Percentiles rank a stretch among this genome's conserved stretches.
Evolutionary conservation across 37 sponge, comb jelly and placozoan genomes (phyloP).

Genomic region (Petrosia ficiformis): DNA sequence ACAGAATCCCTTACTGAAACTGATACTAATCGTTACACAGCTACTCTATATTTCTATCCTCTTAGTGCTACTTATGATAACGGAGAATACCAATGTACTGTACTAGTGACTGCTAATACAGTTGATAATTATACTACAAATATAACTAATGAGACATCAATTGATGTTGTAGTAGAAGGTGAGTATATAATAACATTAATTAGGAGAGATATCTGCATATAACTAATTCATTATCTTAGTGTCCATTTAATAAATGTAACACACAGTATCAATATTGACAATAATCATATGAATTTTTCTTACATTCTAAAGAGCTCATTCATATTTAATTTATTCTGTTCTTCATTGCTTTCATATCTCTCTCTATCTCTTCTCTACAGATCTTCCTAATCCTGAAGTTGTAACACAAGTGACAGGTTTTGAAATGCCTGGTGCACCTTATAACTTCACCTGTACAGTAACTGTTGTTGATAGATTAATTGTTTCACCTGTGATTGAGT

Average conservation of each 20-base stretch:
- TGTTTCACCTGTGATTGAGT: neutral
- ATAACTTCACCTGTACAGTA: neutral
- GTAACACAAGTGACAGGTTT: neutral
- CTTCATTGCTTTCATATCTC: too few relatives aligned
- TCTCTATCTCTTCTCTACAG: too few relatives aligned
- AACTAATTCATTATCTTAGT: too few relatives aligned
- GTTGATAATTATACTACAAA: neutral
- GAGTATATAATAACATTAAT: too few relatives aligned
- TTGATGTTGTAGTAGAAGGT: too few relatives aligned
- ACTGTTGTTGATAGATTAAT: constrained; percentile 1
- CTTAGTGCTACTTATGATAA: neutral
- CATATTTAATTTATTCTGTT: too few relatives aligned
- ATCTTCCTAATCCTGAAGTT: neutral
- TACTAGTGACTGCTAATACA: neutral
- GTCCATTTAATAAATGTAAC: too few relatives aligned
- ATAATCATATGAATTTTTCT: too few relatives aligned
- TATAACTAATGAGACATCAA: too few relatives aligned
- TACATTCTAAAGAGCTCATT: too few relatives aligned
- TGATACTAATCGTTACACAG: neutral
- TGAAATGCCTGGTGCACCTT: neutral
- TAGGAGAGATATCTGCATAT: too few relatives aligned
- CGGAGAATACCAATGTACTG: neutral
- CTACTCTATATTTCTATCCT: neutral
- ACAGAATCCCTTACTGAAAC: neutral
- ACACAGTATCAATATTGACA: too few relatives aligned